Evolutionary conservation across 2,888 invertebrate species (phyloP).

Genomic region (Tuta absoluta): DNA sequence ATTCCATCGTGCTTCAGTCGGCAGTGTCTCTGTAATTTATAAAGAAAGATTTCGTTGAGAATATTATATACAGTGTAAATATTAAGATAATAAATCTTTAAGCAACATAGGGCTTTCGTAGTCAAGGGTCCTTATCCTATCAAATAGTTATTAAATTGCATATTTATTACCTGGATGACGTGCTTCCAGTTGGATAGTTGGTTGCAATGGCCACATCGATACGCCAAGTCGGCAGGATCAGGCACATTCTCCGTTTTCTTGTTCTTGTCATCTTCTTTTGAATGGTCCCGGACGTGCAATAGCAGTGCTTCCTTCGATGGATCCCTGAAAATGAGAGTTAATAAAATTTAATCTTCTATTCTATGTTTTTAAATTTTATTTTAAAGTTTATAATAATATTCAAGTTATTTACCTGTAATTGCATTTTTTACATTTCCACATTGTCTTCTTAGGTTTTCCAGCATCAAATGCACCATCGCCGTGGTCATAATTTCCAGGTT

Average conservation of each 20-base stretch:
- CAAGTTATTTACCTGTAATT: constrained; percentile 86
- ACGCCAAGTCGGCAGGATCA: constrained; percentile 74
- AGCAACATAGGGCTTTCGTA: no score
- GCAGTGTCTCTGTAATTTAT: constrained; percentile 85
- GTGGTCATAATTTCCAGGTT: constrained; percentile 47
- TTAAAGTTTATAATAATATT: background rate
- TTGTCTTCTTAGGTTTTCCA: constrained; percentile 84
- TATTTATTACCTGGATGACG: constrained; percentile 87
- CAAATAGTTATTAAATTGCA: background rate
- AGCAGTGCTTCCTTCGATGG: constrained; percentile 73
- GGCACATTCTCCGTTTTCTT: constrained; percentile 65
- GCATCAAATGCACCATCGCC: constrained; percentile 49
- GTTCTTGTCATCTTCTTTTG: constrained; percentile 53
- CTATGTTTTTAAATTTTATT: background rate
- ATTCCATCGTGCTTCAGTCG: constrained; percentile 89
- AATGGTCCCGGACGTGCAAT: constrained; percentile 73
- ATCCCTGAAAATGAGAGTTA: constrained; percentile 58
- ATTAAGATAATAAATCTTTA: no score
- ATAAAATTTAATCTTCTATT: background rate
- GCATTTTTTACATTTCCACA: constrained; percentile 96
- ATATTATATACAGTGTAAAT: background rate
- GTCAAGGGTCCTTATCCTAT: no score
- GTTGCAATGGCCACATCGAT: constrained; percentile 90
- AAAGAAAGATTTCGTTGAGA: background rate
- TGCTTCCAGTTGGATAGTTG: constrained; percentile 93